phyloP scores from a whole-genome alignment of 2,888 invertebrate species.

The Parasteatoda lunata region DNA sequence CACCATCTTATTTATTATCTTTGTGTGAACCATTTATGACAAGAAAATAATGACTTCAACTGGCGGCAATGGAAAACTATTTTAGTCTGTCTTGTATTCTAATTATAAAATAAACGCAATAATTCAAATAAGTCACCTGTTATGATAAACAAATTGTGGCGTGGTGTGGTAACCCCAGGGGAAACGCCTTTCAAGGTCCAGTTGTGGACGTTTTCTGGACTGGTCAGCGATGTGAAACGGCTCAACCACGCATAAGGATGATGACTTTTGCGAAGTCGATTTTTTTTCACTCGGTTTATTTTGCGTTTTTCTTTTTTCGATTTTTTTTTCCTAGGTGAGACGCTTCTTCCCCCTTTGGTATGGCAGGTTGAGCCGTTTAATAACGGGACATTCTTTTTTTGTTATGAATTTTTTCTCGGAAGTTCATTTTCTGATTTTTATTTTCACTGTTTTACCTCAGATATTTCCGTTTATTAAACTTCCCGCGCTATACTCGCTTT shows the following conservation, averaged over 20 bases:
- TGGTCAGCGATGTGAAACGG: slow-evolving; percentile 50
- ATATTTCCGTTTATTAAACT: slow-evolving; percentile 10
- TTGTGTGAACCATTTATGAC: no score
- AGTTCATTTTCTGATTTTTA: slow-evolving; percentile 34
- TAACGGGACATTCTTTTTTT: slow-evolving; percentile 60
- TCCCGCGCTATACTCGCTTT: slow-evolving; percentile 32
- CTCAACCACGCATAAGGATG: slow-evolving; percentile 25
- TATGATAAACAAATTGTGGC: slow-evolving; percentile 13
- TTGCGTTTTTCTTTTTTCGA: slow-evolving; percentile 7
- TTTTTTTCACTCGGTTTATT: slow-evolving; percentile 2
- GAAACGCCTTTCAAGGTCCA: slow-evolving; percentile 63
- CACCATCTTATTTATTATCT: no score
- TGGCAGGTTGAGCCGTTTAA: slow-evolving; percentile 63
- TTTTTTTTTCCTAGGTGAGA: background rate
- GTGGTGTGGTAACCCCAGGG: slow-evolving; percentile 43
- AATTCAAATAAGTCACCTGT: no score
- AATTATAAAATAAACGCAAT: no score
- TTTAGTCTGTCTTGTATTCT: no score
- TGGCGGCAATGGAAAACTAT: no score
- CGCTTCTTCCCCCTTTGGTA: slow-evolving; percentile 17
- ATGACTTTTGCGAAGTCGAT: slow-evolving; percentile 28
- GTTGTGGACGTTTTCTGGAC: slow-evolving; percentile 41
- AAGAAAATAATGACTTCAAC: no score
- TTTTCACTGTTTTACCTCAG: background rate
- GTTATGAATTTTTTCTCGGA: slow-evolving; percentile 52